A percentile compares a stretch with the other conserved stretches of the same genome.
Evolutionary conservation across 2,113 vertebrate genomes (phyloP).

Genomic region (Tupaia chinensis): DNA sequence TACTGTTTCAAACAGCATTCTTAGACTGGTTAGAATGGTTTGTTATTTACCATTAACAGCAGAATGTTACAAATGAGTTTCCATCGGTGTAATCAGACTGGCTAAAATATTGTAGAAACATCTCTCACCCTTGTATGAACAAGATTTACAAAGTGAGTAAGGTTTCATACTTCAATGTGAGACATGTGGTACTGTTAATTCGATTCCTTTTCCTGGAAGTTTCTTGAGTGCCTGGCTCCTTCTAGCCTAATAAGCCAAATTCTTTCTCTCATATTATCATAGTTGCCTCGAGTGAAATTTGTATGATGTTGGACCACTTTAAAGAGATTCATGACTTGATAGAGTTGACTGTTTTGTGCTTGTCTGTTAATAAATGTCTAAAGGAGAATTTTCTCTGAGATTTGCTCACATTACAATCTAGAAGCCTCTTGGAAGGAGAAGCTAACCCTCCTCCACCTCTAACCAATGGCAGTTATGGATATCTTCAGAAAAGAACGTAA

Average conservation of each 20-base stretch:
- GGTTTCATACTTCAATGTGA: not conserved
- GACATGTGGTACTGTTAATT: not conserved
- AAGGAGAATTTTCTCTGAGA: slow-evolving; percentile 30
- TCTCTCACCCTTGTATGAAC: not conserved
- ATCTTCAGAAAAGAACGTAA: not conserved
- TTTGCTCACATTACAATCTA: slow-evolving; percentile 19
- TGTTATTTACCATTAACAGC: slow-evolving; percentile 29
- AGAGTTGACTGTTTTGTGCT: not conserved
- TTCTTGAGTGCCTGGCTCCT: slow-evolving; percentile 25
- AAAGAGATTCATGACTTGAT: slow-evolving; percentile 39
- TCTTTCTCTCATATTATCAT: slow-evolving; percentile 49
- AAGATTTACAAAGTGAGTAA: not conserved
- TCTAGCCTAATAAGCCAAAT: slow-evolving; percentile 42
- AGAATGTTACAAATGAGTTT: not conserved
- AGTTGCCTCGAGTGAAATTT: slow-evolving; percentile 36
- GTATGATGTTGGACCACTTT: slow-evolving; percentile 33
- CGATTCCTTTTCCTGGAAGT: slow-evolving; percentile 33
- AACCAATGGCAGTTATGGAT: not conserved
- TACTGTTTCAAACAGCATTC: not conserved
- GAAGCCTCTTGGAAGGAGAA: not conserved
- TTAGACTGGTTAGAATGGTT: slow-evolving; percentile 24
- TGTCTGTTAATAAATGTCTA: slow-evolving; percentile 47
- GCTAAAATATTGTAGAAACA: slow-evolving; percentile 38
- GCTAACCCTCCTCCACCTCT: not conserved
- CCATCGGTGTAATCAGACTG: not conserved